A percentile compares a stretch with the other conserved stretches of the same genome.
phyloP scores from a whole-genome alignment of 2,797 vertebrate species.

The Bucorvus abyssinicus region DNA sequence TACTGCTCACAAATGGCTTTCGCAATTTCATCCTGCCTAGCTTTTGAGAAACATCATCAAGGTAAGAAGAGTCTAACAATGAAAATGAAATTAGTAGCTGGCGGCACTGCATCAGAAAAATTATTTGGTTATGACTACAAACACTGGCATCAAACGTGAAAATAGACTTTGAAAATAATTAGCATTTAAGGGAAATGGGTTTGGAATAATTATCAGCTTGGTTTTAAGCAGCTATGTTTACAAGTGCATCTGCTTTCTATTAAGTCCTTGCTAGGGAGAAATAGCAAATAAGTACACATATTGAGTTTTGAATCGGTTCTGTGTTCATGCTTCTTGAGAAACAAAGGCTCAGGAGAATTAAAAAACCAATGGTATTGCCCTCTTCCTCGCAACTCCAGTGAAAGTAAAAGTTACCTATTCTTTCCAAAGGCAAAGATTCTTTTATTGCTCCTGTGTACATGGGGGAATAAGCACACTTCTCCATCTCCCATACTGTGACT shows the following conservation, averaged over 20 bases:
- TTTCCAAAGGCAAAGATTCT: not conserved
- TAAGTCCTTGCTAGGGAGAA: not conserved
- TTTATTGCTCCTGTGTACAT: not conserved
- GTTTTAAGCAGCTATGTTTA: not conserved
- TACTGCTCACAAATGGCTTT: not conserved
- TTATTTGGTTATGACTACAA: not conserved
- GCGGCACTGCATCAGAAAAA: not conserved
- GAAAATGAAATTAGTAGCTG: not conserved
- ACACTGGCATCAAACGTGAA: not conserved
- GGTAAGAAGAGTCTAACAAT: not conserved
- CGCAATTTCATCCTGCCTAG: not conserved
- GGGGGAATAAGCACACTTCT: not conserved
- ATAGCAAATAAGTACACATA: not conserved
- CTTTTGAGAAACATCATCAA: not conserved
- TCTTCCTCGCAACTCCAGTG: not conserved
- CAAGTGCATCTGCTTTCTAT: not conserved
- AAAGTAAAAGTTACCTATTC: not conserved
- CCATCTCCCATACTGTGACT: not conserved
- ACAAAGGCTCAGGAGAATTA: not conserved
- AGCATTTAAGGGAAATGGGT: not conserved
- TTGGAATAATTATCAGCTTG: not conserved
- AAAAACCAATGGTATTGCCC: not conserved
- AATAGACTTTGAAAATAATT: constrained; percentile 3
- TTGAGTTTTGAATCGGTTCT: not conserved
- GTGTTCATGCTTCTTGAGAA: not conserved